Base-by-base conservation (phyloP, 2,888 invertebrate genomes). In the Rutpela maculata region DNA sequence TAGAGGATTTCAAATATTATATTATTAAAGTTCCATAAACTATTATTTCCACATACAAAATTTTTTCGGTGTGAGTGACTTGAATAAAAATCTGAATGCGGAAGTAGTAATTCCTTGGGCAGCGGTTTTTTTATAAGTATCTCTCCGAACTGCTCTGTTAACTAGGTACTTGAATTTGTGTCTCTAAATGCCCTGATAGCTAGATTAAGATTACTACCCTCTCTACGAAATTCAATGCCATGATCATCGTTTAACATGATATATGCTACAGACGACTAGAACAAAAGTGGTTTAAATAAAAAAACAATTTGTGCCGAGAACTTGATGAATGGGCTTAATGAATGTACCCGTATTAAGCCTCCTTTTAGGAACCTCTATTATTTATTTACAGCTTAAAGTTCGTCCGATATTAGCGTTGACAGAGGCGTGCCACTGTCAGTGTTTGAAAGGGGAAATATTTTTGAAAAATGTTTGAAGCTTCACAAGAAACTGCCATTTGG, bases 291-390 rank as follows among this genome's bases (percentile, higher is more conserved):
- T n/a, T 35, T n/a, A 43, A 65, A 43, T 19, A 43, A 50, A 50
- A 43, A 50, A 50, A 50, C n/a, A 50, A 50, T 50, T 50, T 11
- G 38, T 65, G 18, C 65, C 12, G 59, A 38, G 17, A 38, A 17
- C 31, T 38, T 50, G 17, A 70, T 70, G 70, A 70, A 70, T 70
- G 70, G 19, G 50, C 38, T 59, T 60, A 50, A 70, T 70, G 70
- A 62, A 70, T 60, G 50, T 62, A 70, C 70, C 70, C 70, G 70
- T 62, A 70, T 70, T 35, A 18, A 22, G 50, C 22, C 67, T 67
- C 50, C 7, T 10, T 67, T 15, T 50, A 50, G n/a, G 15, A 31
- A 12, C 35, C 59, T 19, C 22, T 62, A 15, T 62, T 31, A 31
- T 31, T 26, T 62, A 62, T 62, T 62, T 43, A 43, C 43, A 15